Percentiles rank a stretch among this genome's conserved stretches.
phyloP scores from a whole-genome alignment of 2,888 invertebrate species.

The Salticus scenicus region DNA sequence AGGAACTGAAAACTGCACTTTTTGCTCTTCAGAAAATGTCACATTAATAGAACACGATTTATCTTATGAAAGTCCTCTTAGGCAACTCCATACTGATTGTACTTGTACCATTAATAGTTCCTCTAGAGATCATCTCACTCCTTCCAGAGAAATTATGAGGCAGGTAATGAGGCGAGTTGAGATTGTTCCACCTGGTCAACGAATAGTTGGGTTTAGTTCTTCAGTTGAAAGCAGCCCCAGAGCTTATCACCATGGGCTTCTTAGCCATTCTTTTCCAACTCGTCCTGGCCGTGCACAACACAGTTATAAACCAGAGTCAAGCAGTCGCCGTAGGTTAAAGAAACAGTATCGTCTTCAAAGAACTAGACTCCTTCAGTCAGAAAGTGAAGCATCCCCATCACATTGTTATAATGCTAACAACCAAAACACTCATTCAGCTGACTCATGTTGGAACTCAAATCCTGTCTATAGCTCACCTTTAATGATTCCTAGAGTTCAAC shows the following conservation, averaged over 20 bases:
- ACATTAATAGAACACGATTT: constrained; percentile 28
- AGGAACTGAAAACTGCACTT: constrained; percentile 23
- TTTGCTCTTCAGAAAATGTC: constrained; percentile 11
- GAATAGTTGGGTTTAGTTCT: constrained; percentile 38
- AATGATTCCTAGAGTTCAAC: constrained; percentile 53
- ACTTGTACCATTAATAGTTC: constrained; percentile 36
- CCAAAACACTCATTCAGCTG: constrained; percentile 34
- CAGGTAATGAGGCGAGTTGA: constrained; percentile 60
- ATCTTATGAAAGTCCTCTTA: constrained; percentile 41
- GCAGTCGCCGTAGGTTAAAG: constrained; percentile 18
- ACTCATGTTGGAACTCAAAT: constrained; percentile 37
- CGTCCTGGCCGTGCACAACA: constrained; percentile 29
- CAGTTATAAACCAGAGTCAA: neutral
- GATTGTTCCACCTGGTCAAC: constrained; percentile 62
- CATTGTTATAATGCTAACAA: constrained; percentile 18
- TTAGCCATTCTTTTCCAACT: constrained; percentile 61
- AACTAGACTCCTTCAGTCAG: neutral
- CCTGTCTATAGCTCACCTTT: constrained; percentile 53
- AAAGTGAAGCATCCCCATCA: constrained; percentile 30
- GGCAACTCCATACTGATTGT: constrained; percentile 48
- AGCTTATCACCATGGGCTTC: constrained; percentile 56
- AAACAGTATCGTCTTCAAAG: constrained; percentile 25
- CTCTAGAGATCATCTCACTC: constrained; percentile 48
- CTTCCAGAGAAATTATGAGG: constrained; percentile 49
- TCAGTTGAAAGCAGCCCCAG: constrained; percentile 51